Evolutionary conservation across 2,888 invertebrate genomes (phyloP).

Genomic region (Drosophila mimetica): DNA sequence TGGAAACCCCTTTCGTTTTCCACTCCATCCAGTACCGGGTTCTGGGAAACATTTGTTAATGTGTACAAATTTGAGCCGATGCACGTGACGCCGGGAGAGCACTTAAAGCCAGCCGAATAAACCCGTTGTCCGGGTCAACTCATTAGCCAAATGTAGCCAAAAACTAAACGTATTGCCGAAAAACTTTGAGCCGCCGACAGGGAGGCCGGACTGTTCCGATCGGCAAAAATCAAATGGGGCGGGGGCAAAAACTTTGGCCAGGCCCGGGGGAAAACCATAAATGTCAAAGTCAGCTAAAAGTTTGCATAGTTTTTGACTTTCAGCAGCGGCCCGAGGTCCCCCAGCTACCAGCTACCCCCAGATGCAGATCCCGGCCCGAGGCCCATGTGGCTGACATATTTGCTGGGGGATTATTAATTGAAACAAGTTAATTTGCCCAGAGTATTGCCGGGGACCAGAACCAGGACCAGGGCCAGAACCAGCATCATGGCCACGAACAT

Average conservation of each 20-base stretch:
- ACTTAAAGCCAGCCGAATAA: slow-evolving; percentile 9
- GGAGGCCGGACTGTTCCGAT: slow-evolving; percentile 38
- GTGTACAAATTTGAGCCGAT: slow-evolving; percentile 51
- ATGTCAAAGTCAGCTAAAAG: slow-evolving; percentile 81
- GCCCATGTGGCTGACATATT: slow-evolving; percentile 81
- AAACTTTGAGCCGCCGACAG: slow-evolving; percentile 57
- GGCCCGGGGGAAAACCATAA: slow-evolving; percentile 74
- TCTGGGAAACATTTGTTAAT: slow-evolving; percentile 42
- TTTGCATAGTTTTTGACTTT: slow-evolving; percentile 80
- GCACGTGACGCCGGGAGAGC: slow-evolving; percentile 53
- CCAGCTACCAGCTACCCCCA: neutral
- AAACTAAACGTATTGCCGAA: slow-evolving; percentile 64
- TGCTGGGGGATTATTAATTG: slow-evolving; percentile 84
- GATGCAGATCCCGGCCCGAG: slow-evolving; percentile 17
- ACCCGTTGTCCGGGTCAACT: slow-evolving; percentile 51
- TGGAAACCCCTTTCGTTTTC: slow-evolving; percentile 21
- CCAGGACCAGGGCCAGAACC: slow-evolving; percentile 4
- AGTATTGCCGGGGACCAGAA: slow-evolving; percentile 57
- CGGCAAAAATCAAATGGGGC: slow-evolving; percentile 60
- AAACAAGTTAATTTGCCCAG: slow-evolving; percentile 83
- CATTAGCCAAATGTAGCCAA: slow-evolving; percentile 74
- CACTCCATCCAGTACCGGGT: neutral
- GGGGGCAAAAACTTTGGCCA: slow-evolving; percentile 61
- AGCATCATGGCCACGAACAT: slow-evolving; percentile 29
- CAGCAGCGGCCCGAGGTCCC: slow-evolving; percentile 45